Evolutionary conservation across 2,888 invertebrate species (phyloP).

Genomic region (Cantharis lateralis): DNA sequence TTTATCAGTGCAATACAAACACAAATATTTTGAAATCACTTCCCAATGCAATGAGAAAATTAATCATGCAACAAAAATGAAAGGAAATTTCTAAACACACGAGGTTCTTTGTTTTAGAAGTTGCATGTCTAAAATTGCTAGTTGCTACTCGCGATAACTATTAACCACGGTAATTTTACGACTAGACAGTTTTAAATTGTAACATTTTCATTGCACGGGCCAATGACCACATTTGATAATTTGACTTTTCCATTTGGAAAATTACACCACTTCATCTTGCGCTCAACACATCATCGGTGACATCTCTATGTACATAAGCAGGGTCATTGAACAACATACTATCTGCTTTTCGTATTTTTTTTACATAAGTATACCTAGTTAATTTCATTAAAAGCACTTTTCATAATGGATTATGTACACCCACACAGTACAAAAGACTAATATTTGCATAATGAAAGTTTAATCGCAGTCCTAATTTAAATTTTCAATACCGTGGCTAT

Average conservation of each 20-base stretch:
- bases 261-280: conserved; percentile 13
- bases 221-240: conserved; percentile 18
- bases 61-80: neutral
- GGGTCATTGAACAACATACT: neutral
- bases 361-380: neutral
- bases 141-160: neutral
- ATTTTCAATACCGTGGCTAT: neutral
- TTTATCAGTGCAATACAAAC: conserved; percentile 13
- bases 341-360: neutral
- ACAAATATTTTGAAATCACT: neutral
- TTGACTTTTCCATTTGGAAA: conserved; percentile 20
- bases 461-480: neutral
- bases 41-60: neutral
- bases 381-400: neutral
- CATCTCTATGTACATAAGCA: neutral
- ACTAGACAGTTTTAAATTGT: conserved; percentile 12
- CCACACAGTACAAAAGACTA: neutral
- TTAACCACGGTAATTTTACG: neutral
- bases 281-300: conserved; percentile 5
- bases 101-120: conserved; percentile 20
- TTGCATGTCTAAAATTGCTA: conserved; percentile 23
- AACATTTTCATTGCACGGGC: conserved; percentile 17
- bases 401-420: neutral
- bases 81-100: neutral
- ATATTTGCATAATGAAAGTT: neutral